These are phyloP conservation scores for Peribatodes rhomboidaria DNA, from an alignment of 2,888 invertebrate species.

Conservation along the genomic window DNA sequence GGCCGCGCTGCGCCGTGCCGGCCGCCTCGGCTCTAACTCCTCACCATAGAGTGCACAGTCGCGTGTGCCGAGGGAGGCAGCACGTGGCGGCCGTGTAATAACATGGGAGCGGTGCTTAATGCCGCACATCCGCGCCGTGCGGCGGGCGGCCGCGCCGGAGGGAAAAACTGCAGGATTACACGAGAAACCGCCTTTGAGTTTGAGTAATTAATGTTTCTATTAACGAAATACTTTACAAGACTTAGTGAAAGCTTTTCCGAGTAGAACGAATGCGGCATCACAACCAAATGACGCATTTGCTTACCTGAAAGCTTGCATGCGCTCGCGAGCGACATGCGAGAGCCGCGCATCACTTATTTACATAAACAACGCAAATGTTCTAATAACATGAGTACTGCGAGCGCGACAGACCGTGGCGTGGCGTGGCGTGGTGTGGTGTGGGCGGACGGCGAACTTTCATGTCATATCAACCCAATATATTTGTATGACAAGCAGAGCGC, in stretches of 20 bases:
- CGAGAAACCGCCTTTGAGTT: background rate
- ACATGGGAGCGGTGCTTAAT: conserved; percentile 55
- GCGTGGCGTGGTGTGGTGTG: too few relatives aligned
- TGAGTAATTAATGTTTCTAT: background rate
- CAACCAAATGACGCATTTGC: background rate
- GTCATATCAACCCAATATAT: background rate
- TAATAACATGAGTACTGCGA: background rate
- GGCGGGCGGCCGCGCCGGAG: background rate
- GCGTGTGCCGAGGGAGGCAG: too few relatives aligned
- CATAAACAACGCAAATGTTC: background rate
- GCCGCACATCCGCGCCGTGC: conserved; percentile 55
- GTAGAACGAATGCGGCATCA: background rate
- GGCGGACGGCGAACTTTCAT: background rate
- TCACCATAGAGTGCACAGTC: too few relatives aligned
- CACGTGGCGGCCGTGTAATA: conserved; percentile 48
- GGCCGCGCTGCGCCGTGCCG: too few relatives aligned
- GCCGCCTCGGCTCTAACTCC: too few relatives aligned
- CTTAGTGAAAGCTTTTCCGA: background rate
- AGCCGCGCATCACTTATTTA: background rate
- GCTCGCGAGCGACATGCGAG: too few relatives aligned
- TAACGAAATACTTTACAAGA: conserved; percentile 5
- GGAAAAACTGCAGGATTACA: conserved; percentile 2
- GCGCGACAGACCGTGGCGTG: background rate
- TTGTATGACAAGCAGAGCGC: background rate
- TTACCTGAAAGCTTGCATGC: too few relatives aligned